Evolutionary conservation across 2,888 invertebrate genomes (phyloP).

Genomic region (Dendrolimus houi): DNA sequence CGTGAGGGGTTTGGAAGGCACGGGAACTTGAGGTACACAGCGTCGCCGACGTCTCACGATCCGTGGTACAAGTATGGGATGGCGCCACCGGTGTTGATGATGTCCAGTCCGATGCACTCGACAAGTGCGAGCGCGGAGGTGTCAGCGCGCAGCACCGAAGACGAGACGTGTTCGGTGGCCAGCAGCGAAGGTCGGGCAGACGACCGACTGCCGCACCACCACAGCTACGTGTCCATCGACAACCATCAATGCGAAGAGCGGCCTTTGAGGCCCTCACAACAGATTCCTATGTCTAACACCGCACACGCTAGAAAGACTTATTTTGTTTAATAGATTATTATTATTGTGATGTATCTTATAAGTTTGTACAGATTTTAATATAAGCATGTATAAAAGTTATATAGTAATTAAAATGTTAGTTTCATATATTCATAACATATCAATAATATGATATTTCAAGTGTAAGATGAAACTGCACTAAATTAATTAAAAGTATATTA

Average conservation of each 20-base stretch:
- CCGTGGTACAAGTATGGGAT: conserved; percentile 73
- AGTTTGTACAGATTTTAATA: conserved; percentile 16
- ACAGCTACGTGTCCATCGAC: conserved; percentile 75
- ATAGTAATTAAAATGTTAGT: not conserved
- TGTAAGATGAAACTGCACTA: not conserved
- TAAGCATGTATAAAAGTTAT: conserved; percentile 1
- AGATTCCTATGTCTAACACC: conserved; percentile 66
- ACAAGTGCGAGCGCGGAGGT: conserved; percentile 77
- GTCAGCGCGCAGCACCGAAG: conserved; percentile 77
- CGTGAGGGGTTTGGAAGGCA: conserved; percentile 67
- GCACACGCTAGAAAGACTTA: conserved; percentile 71
- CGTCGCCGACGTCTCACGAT: conserved; percentile 70
- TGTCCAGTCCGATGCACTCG: conserved; percentile 80
- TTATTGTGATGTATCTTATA: conserved; percentile 25
- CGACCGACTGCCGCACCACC: conserved; percentile 71
- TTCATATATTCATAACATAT: not conserved
- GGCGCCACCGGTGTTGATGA: conserved; percentile 70
- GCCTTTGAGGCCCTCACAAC: conserved; percentile 65
- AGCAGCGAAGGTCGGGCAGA: conserved; percentile 75
- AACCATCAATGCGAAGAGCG: conserved; percentile 70
- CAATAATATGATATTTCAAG: not conserved
- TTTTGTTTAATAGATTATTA: conserved; percentile 52
- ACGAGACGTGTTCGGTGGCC: conserved; percentile 77
- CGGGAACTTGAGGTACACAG: conserved; percentile 70
- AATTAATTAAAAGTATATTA: no score